Evolutionary conservation across 2,113 vertebrate genomes (phyloP).

Genomic region (Deroptyus accipitrinus): DNA sequence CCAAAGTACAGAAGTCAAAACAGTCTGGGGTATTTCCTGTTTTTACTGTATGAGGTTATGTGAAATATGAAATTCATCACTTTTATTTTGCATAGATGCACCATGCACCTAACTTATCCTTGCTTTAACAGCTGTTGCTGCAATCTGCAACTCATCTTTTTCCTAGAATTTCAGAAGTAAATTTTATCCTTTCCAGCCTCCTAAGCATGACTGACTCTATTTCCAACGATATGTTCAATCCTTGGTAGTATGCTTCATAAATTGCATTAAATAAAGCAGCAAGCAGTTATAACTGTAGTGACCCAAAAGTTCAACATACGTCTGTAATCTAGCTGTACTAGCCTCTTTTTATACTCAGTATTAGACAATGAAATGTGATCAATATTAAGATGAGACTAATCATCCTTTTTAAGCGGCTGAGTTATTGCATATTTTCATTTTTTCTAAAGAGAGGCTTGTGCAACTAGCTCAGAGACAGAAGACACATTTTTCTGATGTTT

Average conservation of each 20-base stretch:
- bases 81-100: not conserved
- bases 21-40: fast-evolving
- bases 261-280: not conserved
- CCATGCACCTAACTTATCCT: not conserved
- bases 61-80: not conserved
- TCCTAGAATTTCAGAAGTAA: not conserved
- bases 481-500: not conserved
- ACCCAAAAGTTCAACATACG: not conserved
- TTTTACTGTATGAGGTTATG: not conserved
- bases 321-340: not conserved
- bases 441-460: not conserved
- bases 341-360: not conserved
- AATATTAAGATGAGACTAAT: not conserved
- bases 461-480: not conserved
- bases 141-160: not conserved
- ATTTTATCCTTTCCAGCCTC: not conserved
- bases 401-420: not conserved
- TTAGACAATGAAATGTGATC: not conserved
- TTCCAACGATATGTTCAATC: not conserved
- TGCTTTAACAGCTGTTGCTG: not conserved
- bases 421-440: not conserved
- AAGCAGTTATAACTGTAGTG: not conserved
- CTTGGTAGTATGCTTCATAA: not conserved
- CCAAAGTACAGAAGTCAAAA: not conserved
- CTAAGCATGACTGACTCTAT: not conserved